Conservation (phyloP, 2,113 vertebrate species). For the Notarius lentiginosus region DNA sequence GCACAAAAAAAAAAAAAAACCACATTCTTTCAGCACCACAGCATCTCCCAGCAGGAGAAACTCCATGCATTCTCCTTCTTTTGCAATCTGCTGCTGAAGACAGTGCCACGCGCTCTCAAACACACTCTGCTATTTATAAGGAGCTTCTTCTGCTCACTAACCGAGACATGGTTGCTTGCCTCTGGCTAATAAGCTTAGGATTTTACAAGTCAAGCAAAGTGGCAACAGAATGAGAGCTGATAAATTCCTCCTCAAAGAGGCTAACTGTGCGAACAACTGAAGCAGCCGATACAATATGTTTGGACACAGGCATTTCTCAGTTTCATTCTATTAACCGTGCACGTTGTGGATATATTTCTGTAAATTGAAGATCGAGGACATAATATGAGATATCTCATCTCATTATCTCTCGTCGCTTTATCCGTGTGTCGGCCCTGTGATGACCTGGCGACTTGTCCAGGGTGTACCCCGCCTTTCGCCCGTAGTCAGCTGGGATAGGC, state of each 20-base stretch:
- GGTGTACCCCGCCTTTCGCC: too few relatives aligned
- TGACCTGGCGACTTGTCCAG: too few relatives aligned
- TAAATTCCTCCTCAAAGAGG: slow-evolving; percentile 14
- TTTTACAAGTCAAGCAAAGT: slow-evolving; percentile 43
- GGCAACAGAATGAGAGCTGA: slow-evolving; percentile 26
- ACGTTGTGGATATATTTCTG: not conserved
- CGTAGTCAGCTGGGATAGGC: too few relatives aligned
- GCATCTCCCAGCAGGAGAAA: slow-evolving; percentile 50
- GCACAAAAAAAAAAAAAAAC: slow-evolving; percentile 47
- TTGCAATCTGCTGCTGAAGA: slow-evolving; percentile 49
- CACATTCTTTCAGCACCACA: slow-evolving; percentile 51
- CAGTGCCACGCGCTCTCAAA: slow-evolving; percentile 47
- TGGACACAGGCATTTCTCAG: not conserved
- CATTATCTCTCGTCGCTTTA: too few relatives aligned
- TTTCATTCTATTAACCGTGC: not conserved
- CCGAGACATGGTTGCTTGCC: slow-evolving; percentile 45
- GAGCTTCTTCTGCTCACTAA: slow-evolving; percentile 50
- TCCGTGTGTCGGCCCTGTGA: too few relatives aligned
- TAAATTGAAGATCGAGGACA: not conserved
- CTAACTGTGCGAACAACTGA: slow-evolving; percentile 1
- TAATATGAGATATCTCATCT: not conserved
- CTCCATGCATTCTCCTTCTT: slow-evolving; percentile 31
- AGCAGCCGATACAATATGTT: not conserved
- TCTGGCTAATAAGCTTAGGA: slow-evolving; percentile 49
- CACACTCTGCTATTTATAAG: slow-evolving; percentile 52